phyloP scores from a whole-genome alignment of 2,888 invertebrate species.

The Oscheius sp. region DNA sequence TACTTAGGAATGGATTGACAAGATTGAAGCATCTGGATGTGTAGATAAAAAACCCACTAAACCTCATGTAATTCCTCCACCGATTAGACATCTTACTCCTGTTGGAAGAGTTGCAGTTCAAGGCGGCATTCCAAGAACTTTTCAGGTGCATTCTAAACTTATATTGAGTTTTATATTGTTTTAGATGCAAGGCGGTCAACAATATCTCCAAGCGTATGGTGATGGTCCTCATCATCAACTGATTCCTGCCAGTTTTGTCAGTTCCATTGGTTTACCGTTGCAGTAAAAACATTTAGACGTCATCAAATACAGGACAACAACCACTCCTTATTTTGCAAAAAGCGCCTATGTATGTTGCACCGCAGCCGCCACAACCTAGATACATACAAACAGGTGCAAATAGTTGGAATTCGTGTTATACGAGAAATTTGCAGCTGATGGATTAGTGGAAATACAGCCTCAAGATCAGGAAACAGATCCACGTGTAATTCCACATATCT shows the following conservation, averaged over 20 bases:
- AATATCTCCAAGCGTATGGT: not conserved
- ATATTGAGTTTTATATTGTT: not conserved
- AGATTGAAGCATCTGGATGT: slow-evolving; percentile 63
- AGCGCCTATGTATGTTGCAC: not conserved
- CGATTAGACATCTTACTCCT: slow-evolving; percentile 28
- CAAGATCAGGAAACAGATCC: not conserved
- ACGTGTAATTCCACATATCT: not conserved
- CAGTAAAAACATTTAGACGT: not conserved
- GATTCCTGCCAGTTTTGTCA: not conserved
- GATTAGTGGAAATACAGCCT: no score
- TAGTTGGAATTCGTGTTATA: not conserved
- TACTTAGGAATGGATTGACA: slow-evolving; percentile 68
- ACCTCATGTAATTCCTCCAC: slow-evolving; percentile 35
- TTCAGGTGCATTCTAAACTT: not conserved
- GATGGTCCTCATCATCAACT: not conserved
- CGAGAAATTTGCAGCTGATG: not conserved
- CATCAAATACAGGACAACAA: not conserved
- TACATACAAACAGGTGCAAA: not conserved
- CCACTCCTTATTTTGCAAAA: not conserved
- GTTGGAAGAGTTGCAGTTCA: not conserved
- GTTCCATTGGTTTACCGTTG: not conserved
- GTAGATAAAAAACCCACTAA: slow-evolving; percentile 61
- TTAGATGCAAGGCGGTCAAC: not conserved
- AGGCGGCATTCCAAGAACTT: not conserved
- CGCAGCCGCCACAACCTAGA: not conserved